Evolutionary conservation across 2,888 invertebrate genomes (phyloP).

Genomic region (Melinopterus prodromus): DNA sequence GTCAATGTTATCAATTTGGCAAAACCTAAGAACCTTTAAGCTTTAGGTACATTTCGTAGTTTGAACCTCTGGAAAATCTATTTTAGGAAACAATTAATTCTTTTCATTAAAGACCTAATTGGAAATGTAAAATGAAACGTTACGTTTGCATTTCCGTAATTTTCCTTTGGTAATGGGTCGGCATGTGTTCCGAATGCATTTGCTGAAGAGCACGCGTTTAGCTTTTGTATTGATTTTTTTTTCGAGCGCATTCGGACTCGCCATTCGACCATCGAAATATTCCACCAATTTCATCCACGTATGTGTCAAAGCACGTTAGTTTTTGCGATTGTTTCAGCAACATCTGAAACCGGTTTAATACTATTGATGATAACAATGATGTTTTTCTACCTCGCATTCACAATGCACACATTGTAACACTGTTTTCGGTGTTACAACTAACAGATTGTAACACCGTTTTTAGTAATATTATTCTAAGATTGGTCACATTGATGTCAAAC

Average conservation of each 20-base stretch:
- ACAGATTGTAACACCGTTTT: too few relatives aligned
- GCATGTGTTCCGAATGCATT: background rate
- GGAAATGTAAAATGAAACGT: background rate
- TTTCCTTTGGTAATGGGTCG: background rate
- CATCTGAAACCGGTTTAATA: background rate
- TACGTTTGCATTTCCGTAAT: background rate
- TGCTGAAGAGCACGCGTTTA: background rate
- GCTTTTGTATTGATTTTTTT: conserved; percentile 4
- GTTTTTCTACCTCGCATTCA: too few relatives aligned
- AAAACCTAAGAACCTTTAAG: too few relatives aligned
- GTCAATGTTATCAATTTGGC: too few relatives aligned
- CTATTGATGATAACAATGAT: background rate
- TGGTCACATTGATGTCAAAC: too few relatives aligned
- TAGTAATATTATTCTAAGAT: too few relatives aligned
- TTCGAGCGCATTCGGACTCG: background rate
- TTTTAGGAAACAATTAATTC: background rate
- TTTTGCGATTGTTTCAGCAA: background rate
- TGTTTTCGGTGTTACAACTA: too few relatives aligned
- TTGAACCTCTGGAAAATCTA: background rate
- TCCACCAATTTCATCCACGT: background rate
- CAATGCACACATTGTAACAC: too few relatives aligned
- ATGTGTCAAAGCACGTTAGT: background rate
- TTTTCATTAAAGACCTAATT: background rate
- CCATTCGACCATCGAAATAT: background rate
- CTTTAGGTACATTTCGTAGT: background rate